These are phyloP conservation scores for Dicranocentrus wangi DNA, from an alignment of 2,888 invertebrate genomes.

Conservation along the genomic window DNA sequence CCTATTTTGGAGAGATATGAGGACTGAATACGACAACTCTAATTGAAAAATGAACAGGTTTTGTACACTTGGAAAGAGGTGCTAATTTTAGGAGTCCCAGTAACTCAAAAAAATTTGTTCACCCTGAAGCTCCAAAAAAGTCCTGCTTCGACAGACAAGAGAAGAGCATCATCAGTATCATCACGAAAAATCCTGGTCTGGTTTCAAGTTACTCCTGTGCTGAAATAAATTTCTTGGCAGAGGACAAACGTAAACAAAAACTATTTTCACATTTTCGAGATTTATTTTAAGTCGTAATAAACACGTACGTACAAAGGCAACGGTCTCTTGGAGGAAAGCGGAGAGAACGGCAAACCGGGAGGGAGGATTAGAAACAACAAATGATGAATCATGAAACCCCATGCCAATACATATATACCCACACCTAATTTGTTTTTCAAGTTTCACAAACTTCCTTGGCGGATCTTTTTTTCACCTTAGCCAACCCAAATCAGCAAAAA, in stretches of 20 bases:
- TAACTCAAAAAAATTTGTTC: too few species aligned
- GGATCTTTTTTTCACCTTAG: conserved; percentile 27
- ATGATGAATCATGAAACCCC: neutral
- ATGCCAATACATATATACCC: neutral
- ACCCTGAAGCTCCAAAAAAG: too few species aligned
- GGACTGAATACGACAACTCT: too few species aligned
- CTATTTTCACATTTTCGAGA: conserved; percentile 33
- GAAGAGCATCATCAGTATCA: too few species aligned
- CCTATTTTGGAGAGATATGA: too few species aligned
- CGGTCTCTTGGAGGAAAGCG: conserved; percentile 4
- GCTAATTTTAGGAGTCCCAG: too few species aligned
- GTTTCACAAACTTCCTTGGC: conserved; percentile 41
- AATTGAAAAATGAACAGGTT: too few species aligned
- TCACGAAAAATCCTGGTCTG: neutral
- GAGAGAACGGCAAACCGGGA: too few species aligned
- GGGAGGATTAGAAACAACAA: too few species aligned
- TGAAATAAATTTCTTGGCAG: conserved; percentile 26
- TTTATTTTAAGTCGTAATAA: conserved; percentile 16
- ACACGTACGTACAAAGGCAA: neutral
- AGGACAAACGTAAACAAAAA: conserved; percentile 37
- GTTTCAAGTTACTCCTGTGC: too few species aligned
- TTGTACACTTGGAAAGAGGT: too few species aligned
- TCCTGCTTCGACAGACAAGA: neutral
- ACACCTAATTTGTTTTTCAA: neutral
- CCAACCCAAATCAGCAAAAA: conserved; percentile 27